A percentile compares a stretch with the other conserved stretches of the same genome.
Conservation (phyloP, 2,888 invertebrate species). For the Xestia sexstrigata region DNA sequence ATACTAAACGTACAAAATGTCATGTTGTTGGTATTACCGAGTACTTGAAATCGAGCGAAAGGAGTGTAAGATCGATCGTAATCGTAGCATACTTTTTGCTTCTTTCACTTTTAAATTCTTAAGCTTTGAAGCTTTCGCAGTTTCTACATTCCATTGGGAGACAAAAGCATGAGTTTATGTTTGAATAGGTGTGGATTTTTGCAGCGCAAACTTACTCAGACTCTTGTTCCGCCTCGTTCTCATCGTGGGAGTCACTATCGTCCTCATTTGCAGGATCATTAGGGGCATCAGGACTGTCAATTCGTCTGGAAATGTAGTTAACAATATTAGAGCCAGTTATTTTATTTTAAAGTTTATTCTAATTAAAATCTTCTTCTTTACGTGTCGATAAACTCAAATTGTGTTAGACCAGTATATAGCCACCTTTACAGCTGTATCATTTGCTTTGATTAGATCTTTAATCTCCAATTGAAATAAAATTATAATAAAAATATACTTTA, state of each 20-base stretch:
- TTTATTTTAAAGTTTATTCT: neutral
- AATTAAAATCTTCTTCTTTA: neutral
- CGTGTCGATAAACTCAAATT: too few species aligned
- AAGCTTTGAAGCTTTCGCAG: neutral
- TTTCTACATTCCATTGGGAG: neutral
- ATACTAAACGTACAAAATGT: neutral
- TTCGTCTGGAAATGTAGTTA: constrained; percentile 14
- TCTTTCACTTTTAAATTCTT: neutral
- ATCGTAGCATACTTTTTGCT: neutral
- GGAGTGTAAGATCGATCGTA: neutral
- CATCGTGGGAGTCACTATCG: constrained; percentile 14
- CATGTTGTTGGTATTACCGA: neutral
- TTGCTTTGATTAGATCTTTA: too few species aligned
- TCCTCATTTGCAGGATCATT: constrained; percentile 12
- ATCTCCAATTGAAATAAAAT: too few species aligned
- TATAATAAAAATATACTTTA: too few species aligned
- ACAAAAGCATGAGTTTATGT: neutral
- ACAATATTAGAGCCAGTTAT: neutral
- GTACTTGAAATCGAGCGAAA: neutral
- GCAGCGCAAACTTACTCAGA: constrained; percentile 38
- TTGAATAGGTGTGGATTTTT: neutral
- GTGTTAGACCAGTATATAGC: too few species aligned
- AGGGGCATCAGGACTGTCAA: neutral
- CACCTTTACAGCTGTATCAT: too few species aligned
- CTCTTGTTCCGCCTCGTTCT: constrained; percentile 23